Evolutionary conservation across 2,113 vertebrate species (phyloP).

Genomic region (Megalops atlanticus): DNA sequence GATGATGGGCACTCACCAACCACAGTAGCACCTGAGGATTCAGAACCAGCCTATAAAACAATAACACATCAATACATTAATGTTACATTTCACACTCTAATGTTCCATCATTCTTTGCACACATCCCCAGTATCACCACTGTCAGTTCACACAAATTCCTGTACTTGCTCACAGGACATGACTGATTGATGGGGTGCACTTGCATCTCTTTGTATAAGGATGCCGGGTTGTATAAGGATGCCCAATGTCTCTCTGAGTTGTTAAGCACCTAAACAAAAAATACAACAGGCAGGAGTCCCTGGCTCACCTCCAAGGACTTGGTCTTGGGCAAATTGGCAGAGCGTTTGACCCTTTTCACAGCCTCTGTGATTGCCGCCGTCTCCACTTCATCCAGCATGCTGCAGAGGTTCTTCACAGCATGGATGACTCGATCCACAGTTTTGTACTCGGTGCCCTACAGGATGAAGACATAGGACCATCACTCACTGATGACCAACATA

Average conservation of each 20-base stretch:
- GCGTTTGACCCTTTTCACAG: conserved; percentile 84
- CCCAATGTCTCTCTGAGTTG: no score
- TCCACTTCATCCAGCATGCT: conserved; percentile 87
- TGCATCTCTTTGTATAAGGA: no score
- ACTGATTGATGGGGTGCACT: no score
- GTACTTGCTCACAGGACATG: background rate
- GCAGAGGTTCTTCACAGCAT: conserved; percentile 89
- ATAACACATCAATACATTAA: background rate
- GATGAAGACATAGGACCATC: no score
- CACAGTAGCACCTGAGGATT: conserved; percentile 59
- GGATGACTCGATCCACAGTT: conserved; percentile 83
- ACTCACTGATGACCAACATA: background rate
- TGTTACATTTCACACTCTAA: no score
- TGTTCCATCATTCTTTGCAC: no score
- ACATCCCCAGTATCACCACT: background rate
- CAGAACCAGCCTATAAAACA: conserved; percentile 70
- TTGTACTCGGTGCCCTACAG: conserved; percentile 80
- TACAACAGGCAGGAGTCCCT: background rate
- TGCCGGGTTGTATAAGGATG: no score
- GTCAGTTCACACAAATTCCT: background rate
- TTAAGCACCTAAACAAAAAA: no score
- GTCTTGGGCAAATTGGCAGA: conserved; percentile 83
- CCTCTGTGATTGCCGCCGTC: conserved; percentile 81
- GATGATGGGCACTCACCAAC: conserved; percentile 54
- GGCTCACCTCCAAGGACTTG: conserved; percentile 79